A percentile compares a stretch with the other conserved stretches of the same genome.
Conservation (phyloP, 1,140 invertebrate genomes). For the Drosophila rhopaloa region DNA sequence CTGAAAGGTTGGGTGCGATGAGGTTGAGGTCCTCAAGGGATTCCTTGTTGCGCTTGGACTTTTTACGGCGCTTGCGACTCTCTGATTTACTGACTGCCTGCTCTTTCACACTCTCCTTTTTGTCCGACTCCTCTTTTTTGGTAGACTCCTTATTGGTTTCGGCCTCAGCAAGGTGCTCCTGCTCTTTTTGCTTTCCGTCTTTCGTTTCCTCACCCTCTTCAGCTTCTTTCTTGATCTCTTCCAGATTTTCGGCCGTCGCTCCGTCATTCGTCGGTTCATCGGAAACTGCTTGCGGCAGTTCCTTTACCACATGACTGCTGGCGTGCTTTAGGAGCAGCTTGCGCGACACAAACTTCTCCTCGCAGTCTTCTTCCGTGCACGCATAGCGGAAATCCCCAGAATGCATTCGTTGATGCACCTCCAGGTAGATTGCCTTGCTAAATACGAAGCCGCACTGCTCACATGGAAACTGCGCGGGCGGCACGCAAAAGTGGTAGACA, state of each 20-base stretch:
- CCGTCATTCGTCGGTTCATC: neutral
- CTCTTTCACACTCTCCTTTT: constrained; percentile 52
- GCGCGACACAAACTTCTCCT: constrained; percentile 92
- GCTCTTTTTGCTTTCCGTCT: neutral
- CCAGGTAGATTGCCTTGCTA: constrained; percentile 90
- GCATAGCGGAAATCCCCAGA: constrained; percentile 88
- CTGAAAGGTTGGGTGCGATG: constrained; percentile 92
- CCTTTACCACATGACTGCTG: constrained; percentile 80
- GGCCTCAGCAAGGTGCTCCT: neutral
- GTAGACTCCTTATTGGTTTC: constrained; percentile 1
- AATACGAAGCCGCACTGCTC: constrained; percentile 92
- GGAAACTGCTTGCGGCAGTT: constrained; percentile 21
- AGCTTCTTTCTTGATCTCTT: constrained; percentile 29
- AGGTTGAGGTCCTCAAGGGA: constrained; percentile 87
- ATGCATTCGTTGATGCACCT: constrained; percentile 93
- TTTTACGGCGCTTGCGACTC: constrained; percentile 85
- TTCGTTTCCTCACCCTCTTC: neutral
- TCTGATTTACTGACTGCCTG: constrained; percentile 41
- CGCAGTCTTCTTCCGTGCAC: constrained; percentile 89
- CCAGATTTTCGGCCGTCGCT: neutral
- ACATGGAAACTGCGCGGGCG: constrained; percentile 90
- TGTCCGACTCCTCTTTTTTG: constrained; percentile 49
- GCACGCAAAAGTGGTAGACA: constrained; percentile 95
- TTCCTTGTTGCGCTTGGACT: constrained; percentile 86
- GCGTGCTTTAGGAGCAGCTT: constrained; percentile 91